Conservation (phyloP, 2,797 vertebrate species). For the Darevskia nairensis region DNA sequence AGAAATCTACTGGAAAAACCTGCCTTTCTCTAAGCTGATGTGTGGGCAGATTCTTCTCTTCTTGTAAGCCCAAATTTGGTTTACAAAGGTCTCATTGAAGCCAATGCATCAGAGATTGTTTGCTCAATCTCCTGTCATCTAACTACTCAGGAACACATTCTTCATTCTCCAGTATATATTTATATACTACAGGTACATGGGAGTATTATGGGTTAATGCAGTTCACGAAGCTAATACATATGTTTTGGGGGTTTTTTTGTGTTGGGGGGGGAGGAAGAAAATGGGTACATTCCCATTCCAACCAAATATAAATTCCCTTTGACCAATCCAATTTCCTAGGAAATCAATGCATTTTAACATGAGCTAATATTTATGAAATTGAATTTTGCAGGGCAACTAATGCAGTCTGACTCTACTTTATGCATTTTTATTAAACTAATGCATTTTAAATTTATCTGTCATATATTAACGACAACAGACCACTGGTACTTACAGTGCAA, state of each 20-base stretch:
- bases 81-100: background rate
- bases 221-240: conserved; percentile 77
- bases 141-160: conserved; percentile 49
- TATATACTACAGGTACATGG: background rate
- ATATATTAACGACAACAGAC: conserved; percentile 81
- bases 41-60: background rate
- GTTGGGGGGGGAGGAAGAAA: background rate
- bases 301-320: conserved; percentile 78
- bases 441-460: conserved; percentile 85
- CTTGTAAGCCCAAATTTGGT: accelerated
- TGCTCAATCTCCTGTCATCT: accelerated
- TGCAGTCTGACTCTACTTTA: conserved; percentile 80
- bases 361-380: conserved; percentile 85
- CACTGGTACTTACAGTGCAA: conserved; percentile 80
- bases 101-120: accelerated
- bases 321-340: conserved; percentile 78
- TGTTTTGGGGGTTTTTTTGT: conserved; percentile 40
- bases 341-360: conserved; percentile 84
- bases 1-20: no score
- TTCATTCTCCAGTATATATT: conserved; percentile 21
- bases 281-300: conserved; percentile 67
- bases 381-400: conserved; percentile 81
- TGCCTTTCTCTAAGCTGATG: no score
- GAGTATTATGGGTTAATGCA: conserved; percentile 46
- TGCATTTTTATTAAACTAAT: conserved; percentile 86